Evolutionary conservation across 2,797 vertebrate species (phyloP).

Genomic region (Aplochiton taeniatus): DNA sequence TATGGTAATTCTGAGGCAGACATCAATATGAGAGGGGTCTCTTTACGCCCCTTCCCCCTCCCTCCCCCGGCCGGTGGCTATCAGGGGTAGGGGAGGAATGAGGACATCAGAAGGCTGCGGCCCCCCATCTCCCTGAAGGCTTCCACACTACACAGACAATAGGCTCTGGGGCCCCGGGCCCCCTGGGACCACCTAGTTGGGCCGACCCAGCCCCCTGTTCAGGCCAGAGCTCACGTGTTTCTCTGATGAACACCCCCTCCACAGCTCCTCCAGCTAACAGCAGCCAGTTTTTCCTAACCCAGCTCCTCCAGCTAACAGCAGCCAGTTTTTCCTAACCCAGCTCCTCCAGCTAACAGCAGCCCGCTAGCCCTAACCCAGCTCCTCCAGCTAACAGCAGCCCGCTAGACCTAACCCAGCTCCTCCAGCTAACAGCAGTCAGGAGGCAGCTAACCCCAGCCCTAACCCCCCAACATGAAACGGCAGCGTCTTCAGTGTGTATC

Average conservation of each 20-base stretch:
- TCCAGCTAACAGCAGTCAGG: too few relatives aligned
- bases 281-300: conserved; percentile 21
- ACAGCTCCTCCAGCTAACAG: too few relatives aligned
- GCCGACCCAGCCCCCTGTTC: conserved; percentile 52
- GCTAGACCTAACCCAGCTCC: too few relatives aligned
- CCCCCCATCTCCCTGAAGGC: conserved; percentile 52
- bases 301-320: too few relatives aligned
- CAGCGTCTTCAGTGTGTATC: conserved; percentile 25
- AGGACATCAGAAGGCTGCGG: conserved; percentile 53
- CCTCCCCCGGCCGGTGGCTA: conserved; percentile 38
- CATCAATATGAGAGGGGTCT: conserved; percentile 38
- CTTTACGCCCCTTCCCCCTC: conserved; percentile 30
- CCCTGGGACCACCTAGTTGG: conserved; percentile 41
- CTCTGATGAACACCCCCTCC: too few relatives aligned
- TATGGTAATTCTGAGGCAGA: conserved; percentile 64
- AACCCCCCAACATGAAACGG: conserved; percentile 25
- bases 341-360: too few relatives aligned
- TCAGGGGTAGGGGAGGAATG: conserved; percentile 28
- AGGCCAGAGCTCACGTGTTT: conserved; percentile 48
- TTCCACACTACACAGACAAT: conserved; percentile 53
- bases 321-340: conserved; percentile 21
- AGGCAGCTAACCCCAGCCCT: conserved; percentile 6
- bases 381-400: too few relatives aligned
- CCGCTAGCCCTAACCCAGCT: conserved; percentile 20
- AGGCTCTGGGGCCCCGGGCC: conserved; percentile 49